These are phyloP conservation scores for Chloroceryle aenea DNA, from an alignment of 2,113 vertebrate genomes.

Conservation along the genomic window DNA sequence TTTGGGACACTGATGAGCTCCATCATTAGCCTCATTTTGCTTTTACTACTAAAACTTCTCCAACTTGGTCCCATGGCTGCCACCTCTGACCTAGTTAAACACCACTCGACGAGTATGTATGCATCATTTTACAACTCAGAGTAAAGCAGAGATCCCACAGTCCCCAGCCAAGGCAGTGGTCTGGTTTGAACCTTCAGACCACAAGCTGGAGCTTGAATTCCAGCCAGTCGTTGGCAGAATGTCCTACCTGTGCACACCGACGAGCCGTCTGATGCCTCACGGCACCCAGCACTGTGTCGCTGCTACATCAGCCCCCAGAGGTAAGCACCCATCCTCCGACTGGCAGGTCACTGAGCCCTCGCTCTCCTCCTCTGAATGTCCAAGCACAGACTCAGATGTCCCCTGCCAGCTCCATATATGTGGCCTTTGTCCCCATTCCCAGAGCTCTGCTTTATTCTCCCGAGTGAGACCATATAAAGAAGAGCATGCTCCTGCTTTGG, in stretches of 20 bases:
- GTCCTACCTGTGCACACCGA: background rate
- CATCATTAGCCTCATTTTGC: slow-evolving; percentile 47
- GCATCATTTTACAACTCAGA: background rate
- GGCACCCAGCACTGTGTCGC: background rate
- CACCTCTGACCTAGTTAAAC: background rate
- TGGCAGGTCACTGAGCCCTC: background rate
- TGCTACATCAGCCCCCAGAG: background rate
- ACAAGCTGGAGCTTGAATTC: background rate
- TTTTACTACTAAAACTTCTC: slow-evolving; percentile 29
- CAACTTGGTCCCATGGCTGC: background rate
- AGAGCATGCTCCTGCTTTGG: background rate
- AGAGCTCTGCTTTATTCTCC: background rate
- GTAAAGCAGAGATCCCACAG: background rate
- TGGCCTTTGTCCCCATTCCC: background rate
- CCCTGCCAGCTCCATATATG: background rate
- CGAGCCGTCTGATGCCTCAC: background rate
- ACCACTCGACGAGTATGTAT: background rate
- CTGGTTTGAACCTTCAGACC: background rate
- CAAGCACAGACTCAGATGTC: background rate
- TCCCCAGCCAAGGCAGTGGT: background rate
- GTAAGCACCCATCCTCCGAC: background rate
- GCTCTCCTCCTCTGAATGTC: background rate
- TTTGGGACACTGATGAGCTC: background rate
- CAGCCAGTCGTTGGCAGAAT: fast-evolving
- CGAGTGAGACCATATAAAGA: background rate